A percentile compares a stretch with the other conserved stretches of the same genome.
Evolutionary conservation across 2,888 invertebrate species (phyloP).

Genomic region (Temnothorax unifasciatus): DNA sequence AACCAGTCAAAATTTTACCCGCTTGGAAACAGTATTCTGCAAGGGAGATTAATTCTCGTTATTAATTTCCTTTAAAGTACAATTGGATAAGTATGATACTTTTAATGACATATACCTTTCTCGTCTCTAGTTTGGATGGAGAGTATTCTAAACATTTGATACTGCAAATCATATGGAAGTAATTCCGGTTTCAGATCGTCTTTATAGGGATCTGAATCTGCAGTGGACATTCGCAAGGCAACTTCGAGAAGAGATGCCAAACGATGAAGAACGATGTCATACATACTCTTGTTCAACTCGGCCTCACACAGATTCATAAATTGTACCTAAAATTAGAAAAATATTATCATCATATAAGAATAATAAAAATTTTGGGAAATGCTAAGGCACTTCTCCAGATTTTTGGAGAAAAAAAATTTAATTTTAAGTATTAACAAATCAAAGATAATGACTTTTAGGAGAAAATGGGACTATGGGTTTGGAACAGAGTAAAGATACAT

Average conservation of each 20-base stretch:
- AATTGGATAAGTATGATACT: not conserved
- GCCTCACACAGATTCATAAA: constrained; percentile 98
- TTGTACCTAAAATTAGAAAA: constrained; percentile 90
- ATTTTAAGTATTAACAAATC: not conserved
- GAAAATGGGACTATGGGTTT: not conserved
- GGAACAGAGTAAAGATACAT: not conserved
- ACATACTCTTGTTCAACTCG: constrained; percentile 95
- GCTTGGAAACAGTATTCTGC: constrained; percentile 90
- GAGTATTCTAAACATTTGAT: constrained; percentile 96
- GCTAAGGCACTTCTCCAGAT: too few relatives aligned
- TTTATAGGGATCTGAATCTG: constrained; percentile 97
- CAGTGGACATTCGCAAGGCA: constrained; percentile 95
- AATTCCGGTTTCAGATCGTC: constrained; percentile 97
- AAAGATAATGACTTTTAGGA: not conserved
- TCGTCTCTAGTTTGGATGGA: constrained; percentile 94
- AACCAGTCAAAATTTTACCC: constrained; percentile 91
- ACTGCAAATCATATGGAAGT: constrained; percentile 95
- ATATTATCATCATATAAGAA: not conserved
- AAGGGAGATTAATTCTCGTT: constrained; percentile 65
- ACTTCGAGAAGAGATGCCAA: constrained; percentile 96
- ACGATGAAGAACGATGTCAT: constrained; percentile 95
- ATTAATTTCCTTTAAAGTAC: constrained; percentile 16
- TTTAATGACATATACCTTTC: constrained; percentile 87
- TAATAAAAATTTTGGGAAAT: not conserved
- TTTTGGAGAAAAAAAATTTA: not conserved